A percentile compares a stretch with the other conserved stretches of the same genome.
Conservation (phyloP, 2,113 vertebrate species). For the Chiloscyllium plagiosum region DNA sequence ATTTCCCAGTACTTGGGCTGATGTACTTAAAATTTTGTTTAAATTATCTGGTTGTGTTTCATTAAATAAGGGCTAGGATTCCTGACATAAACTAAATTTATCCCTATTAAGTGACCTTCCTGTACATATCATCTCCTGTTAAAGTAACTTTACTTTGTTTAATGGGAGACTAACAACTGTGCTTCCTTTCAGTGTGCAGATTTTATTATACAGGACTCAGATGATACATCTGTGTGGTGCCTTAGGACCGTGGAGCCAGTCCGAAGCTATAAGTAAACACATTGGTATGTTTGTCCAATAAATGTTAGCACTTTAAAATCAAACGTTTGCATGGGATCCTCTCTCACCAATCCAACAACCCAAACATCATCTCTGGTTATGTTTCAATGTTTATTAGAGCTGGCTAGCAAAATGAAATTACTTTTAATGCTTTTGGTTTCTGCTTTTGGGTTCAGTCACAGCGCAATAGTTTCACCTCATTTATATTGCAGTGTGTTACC, state of each 20-base stretch:
- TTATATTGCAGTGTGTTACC: neutral
- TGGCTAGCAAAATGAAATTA: neutral
- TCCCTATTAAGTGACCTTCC: neutral
- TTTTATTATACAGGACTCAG: neutral
- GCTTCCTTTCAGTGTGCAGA: neutral
- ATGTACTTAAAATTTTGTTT: neutral
- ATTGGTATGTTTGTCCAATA: neutral
- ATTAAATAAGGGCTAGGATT: neutral
- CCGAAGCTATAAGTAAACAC: neutral
- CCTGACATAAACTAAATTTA: neutral
- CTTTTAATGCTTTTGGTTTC: neutral
- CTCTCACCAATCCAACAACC: neutral
- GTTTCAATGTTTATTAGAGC: neutral
- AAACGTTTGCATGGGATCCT: too few relatives aligned
- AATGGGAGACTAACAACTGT: neutral
- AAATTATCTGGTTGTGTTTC: neutral
- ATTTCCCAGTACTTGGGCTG: neutral
- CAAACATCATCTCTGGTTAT: neutral
- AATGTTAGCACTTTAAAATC: neutral
- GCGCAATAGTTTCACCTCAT: neutral
- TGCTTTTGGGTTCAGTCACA: neutral
- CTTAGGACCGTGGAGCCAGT: neutral
- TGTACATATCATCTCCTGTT: too few relatives aligned
- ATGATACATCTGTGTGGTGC: neutral
- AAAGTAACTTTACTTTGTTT: neutral